Conservation (phyloP, 2,113 vertebrate genomes). For the Chaetops frenatus region DNA sequence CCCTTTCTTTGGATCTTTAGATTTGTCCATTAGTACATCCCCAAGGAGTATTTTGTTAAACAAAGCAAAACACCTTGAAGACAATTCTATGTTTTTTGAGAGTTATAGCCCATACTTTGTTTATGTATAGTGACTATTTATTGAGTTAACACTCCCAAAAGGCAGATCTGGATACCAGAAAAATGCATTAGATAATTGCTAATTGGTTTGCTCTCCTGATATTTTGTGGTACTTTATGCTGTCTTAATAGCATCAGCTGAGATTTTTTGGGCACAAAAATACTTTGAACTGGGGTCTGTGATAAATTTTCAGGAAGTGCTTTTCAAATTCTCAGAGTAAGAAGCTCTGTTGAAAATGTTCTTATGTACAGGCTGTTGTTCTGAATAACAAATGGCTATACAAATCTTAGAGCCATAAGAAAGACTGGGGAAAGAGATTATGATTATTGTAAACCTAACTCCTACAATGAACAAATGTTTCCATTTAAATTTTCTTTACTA, state of each 20-base stretch:
- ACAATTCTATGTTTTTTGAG: conserved; percentile 52
- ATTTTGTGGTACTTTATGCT: conserved; percentile 65
- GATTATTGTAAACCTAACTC: neutral
- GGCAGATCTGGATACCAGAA: conserved; percentile 66
- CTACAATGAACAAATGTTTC: neutral
- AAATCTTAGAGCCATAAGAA: neutral
- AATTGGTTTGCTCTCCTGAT: conserved; percentile 57
- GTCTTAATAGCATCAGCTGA: conserved; percentile 62
- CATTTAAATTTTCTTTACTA: neutral
- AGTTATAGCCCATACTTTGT: conserved; percentile 62
- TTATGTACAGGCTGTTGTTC: neutral
- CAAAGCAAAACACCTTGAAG: conserved; percentile 68
- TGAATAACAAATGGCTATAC: neutral
- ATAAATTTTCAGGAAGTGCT: conserved; percentile 40
- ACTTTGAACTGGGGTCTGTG: conserved; percentile 1
- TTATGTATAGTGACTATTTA: conserved; percentile 69
- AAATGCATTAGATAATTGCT: conserved; percentile 70
- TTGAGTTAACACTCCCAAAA: conserved; percentile 71
- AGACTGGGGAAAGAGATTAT: neutral
- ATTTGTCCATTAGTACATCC: conserved; percentile 66
- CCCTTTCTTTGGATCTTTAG: conserved; percentile 54
- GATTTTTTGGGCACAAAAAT: conserved; percentile 38
- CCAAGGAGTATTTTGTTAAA: conserved; percentile 70
- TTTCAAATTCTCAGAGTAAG: conserved; percentile 30
- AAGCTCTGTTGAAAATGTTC: conserved; percentile 1